Evolutionary conservation across 2,888 invertebrate genomes (phyloP).

Genomic region (Timandra comae): DNA sequence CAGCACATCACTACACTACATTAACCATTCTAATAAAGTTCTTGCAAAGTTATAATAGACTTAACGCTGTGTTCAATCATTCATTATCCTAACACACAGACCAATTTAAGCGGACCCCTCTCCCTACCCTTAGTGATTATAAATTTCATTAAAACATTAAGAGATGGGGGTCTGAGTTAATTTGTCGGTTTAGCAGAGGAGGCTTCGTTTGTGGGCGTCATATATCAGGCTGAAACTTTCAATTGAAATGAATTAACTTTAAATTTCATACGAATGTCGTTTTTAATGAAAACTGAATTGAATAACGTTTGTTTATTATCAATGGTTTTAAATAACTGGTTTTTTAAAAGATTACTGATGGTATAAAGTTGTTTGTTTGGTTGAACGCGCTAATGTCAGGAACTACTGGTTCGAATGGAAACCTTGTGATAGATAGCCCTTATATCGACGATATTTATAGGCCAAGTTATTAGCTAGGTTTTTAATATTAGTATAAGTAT

Average conservation of each 20-base stretch:
- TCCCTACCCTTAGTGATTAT: slow-evolving; percentile 38
- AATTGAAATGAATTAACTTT: slow-evolving; percentile 59
- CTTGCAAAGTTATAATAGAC: slow-evolving; percentile 68
- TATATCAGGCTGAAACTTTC: slow-evolving; percentile 62
- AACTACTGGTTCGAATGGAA: too few species aligned
- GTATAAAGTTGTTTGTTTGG: too few species aligned
- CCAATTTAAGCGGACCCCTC: slow-evolving; percentile 50
- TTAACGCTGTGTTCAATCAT: slow-evolving; percentile 73
- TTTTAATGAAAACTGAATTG: slow-evolving; percentile 59
- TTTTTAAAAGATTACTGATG: too few species aligned
- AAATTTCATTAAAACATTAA: slow-evolving; percentile 30
- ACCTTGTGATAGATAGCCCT: slow-evolving; percentile 20
- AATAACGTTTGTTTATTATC: slow-evolving; percentile 39
- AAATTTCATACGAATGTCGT: slow-evolving; percentile 49
- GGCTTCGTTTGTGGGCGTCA: slow-evolving; percentile 42
- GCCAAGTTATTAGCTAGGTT: too few species aligned
- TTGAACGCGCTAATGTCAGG: too few species aligned
- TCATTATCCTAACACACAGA: slow-evolving; percentile 51
- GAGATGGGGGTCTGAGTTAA: slow-evolving; percentile 29
- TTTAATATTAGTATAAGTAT: too few species aligned
- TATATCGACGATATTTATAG: background rate
- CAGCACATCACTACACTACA: slow-evolving; percentile 35
- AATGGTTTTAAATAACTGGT: too few species aligned
- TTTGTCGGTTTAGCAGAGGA: slow-evolving; percentile 28
- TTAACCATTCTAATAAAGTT: slow-evolving; percentile 72